These are phyloP conservation scores for Australoheros facetus DNA, from an alignment of 2,797 vertebrate genomes.

Conservation along the genomic window DNA sequence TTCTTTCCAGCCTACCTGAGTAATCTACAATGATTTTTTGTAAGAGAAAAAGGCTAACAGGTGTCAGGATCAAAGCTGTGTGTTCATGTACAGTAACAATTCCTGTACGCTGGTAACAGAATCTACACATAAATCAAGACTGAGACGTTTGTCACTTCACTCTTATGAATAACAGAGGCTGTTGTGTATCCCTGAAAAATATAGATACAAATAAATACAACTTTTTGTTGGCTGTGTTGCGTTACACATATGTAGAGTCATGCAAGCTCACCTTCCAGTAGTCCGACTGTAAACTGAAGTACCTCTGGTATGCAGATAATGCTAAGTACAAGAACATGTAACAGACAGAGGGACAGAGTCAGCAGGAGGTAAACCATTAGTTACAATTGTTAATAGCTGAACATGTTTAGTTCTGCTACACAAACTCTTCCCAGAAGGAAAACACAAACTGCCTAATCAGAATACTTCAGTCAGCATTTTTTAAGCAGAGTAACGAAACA, in stretches of 20 bases:
- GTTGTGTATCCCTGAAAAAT: neutral
- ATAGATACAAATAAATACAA: no score
- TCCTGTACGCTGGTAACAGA: no score
- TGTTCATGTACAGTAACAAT: no score
- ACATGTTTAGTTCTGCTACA: conserved; percentile 1
- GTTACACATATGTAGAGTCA: neutral
- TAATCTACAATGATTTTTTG: no score
- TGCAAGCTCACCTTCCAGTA: conserved; percentile 94
- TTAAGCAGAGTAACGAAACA: neutral
- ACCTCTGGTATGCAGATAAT: conserved; percentile 99
- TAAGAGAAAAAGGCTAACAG: no score
- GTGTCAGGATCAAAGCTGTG: no score
- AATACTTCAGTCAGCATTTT: neutral
- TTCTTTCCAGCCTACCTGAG: neutral
- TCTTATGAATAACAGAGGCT: neutral
- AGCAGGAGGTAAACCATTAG: conserved; percentile 25
- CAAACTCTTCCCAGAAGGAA: neutral
- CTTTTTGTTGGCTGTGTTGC: neutral
- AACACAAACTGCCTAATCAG: neutral
- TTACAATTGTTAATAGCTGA: neutral
- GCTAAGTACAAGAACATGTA: conserved; percentile 76
- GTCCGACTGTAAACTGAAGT: conserved; percentile 99
- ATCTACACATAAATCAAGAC: no score
- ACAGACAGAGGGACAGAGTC: neutral
- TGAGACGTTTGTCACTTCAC: no score